Evolutionary conservation across 2,113 vertebrate species (phyloP).

Genomic region (Cololabis saira): DNA sequence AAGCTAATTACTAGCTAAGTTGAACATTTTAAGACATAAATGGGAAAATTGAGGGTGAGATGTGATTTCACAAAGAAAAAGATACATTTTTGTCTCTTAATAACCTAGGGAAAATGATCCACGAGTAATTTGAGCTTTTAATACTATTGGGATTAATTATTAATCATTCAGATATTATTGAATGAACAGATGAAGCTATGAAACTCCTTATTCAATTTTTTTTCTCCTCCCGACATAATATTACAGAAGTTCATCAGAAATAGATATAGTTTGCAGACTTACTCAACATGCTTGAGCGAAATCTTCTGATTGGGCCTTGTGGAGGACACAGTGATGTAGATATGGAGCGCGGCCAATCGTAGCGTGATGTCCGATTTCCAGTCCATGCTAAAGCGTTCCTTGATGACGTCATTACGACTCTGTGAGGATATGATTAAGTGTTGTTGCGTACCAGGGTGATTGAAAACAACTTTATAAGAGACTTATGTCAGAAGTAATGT

Average conservation of each 20-base stretch:
- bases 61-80: constrained; percentile 58
- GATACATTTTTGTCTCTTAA: constrained; percentile 37
- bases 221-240: no score
- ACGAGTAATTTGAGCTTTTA: constrained; percentile 54
- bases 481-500: background rate
- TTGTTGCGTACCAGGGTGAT: background rate
- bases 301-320: constrained; percentile 97
- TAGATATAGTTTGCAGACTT: constrained; percentile 73
- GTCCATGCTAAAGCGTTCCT: constrained; percentile 93
- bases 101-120: constrained; percentile 39
- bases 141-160: constrained; percentile 54
- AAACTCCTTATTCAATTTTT: constrained; percentile 2
- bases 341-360: constrained; percentile 93
- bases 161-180: constrained; percentile 53
- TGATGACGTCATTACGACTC: constrained; percentile 98
- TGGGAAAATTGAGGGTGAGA: constrained; percentile 43
- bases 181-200: constrained; percentile 44
- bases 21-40: constrained; percentile 49
- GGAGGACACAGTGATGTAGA: constrained; percentile 96
- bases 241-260: no score
- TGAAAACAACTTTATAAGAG: background rate
- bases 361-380: constrained; percentile 94
- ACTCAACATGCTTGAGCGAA: constrained; percentile 98
- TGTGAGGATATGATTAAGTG: constrained; percentile 62
- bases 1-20: constrained; percentile 59